Evolutionary conservation across 2,797 vertebrate species (phyloP).

Genomic region (Phoeniculus purpureus): DNA sequence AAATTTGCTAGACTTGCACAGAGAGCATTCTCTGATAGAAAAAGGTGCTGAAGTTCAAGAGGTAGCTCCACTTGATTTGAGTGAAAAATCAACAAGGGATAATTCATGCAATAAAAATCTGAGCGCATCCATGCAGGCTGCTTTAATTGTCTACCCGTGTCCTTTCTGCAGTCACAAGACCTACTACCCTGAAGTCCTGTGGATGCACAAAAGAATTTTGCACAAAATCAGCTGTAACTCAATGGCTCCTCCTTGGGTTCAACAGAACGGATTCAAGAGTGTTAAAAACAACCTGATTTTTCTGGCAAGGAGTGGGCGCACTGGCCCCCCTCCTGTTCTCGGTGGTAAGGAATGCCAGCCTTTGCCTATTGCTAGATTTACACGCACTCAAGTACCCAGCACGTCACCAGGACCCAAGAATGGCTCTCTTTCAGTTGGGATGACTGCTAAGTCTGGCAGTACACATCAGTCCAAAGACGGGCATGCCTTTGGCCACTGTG

Average conservation of each 20-base stretch:
- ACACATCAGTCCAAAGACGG: slow-evolving; percentile 67
- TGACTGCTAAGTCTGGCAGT: slow-evolving; percentile 30
- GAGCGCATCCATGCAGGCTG: slow-evolving; percentile 76
- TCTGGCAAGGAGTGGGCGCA: slow-evolving; percentile 85
- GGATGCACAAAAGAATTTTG: slow-evolving; percentile 94
- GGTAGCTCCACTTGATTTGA: slow-evolving; percentile 77
- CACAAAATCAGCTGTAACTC: slow-evolving; percentile 89
- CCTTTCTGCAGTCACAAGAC: slow-evolving; percentile 92
- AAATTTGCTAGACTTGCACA: slow-evolving; percentile 51
- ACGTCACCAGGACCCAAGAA: slow-evolving; percentile 66
- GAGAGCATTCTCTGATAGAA: slow-evolving; percentile 31
- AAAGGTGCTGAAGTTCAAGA: slow-evolving; percentile 59
- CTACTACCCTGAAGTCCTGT: slow-evolving; percentile 94
- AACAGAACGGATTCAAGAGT: slow-evolving; percentile 81
- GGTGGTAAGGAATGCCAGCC: slow-evolving; percentile 94
- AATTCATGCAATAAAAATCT: slow-evolving; percentile 61
- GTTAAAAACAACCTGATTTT: slow-evolving; percentile 81
- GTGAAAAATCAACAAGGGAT: slow-evolving; percentile 74
- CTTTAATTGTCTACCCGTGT: slow-evolving; percentile 87
- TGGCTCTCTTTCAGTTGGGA: slow-evolving; percentile 62
- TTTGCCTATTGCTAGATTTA: slow-evolving; percentile 82
- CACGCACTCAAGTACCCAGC: slow-evolving; percentile 87
- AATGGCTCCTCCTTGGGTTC: slow-evolving; percentile 89
- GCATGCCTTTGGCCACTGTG: slow-evolving; percentile 28
- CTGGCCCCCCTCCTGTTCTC: slow-evolving; percentile 91